Base-by-base conservation (phyloP, 2,113 vertebrate species). In the Monarcha castaneiventris region DNA sequence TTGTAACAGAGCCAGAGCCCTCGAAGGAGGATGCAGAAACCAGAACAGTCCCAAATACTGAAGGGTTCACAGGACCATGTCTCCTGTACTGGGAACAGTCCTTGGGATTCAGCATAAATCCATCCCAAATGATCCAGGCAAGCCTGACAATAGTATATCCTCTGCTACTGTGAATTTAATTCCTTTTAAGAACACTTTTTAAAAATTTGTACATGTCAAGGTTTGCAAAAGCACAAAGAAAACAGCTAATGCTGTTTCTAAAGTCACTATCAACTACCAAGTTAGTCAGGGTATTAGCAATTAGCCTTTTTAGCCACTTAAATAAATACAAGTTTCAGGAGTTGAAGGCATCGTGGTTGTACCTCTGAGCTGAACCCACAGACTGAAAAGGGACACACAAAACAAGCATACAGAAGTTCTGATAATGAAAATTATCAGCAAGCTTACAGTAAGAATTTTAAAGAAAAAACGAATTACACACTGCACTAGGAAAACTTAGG, bases 331-430 rank as follows among this genome's bases (percentile, higher is more conserved):
- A 25, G 29, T 67, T 84, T 59, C 16, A 55, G 56, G 61, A 76
- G 26, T 15, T 3, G 2, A 46, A 71, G 30, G 12, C 8, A 10
- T 14, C 1, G 3, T 29, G 2, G 10, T 26, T 9, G 9, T 5
- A 27, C 21, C 11, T 16, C 78, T 39, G 16, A 16, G 14, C 9
- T 59, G 27, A 68, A 25, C 16, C 64, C 51, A 52, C 15, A 46
- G 43, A 54, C 11, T 20, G 18, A 14, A 63, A 14, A 71, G 11
- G 41, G 35, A 67, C 8, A 16, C 16, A 61, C 6, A 58, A 73
- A 52, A 55, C 18, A 68, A 20, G 3, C 2, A 48, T 0, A 35
- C 4, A 69, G 37, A 61, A 77, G 23, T 16, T 49, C 39, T 30
- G 11, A 27, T 14, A 44, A 61, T 32, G 8, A 59, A 81, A 49